Base-by-base conservation (phyloP, 2,113 vertebrate genomes). In the Halichoerus grypus region DNA sequence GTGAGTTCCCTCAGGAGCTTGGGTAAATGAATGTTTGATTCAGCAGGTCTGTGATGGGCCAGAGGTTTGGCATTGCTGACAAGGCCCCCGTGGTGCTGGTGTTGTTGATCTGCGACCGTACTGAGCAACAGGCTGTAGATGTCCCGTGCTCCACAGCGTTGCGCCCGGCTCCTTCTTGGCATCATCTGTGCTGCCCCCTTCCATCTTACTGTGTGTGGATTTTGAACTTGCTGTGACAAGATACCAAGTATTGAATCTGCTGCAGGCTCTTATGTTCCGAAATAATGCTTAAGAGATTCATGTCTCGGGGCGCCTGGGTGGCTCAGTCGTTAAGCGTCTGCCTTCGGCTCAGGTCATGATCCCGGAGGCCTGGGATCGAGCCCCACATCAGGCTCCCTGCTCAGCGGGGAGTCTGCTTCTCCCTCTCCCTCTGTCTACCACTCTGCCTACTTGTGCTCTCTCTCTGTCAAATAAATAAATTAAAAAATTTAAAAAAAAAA, bases 111-210 rank as follows among this genome's bases (percentile, higher is more conserved):
- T 61, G 24, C 1, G 28, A 65, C 15, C 31, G 4, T 0, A 1
- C 2, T 4, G 84, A 65, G 31, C 19, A 24, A 42, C 80, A 57
- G 51, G 51, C 21, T 7, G 21, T 5, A 12, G 31, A 19, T 16
- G 39, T 39, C 33, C 1, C 21, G 26, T 33, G 49, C 13, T 61
- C 31, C 6, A 1, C 0, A 0, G 5, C 1, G 1, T 28, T 61
- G 53, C 74, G 11, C 10, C 28, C 26, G 26, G 42, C 6, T 63
- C 7, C 13, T 46, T 42, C 7, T 31, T 31, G 4, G 51, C 59
- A 4, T 59, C 11, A 46, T 0, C 2, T 0, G 0, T 39, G 39
- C 31, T 4, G 31, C 13, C 83, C 22, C 28, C 53, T 61, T 69
- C 39, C 57, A 5, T 51, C 76, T 59, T 67, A 28, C 3, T 13